Percentiles rank a stretch among this genome's conserved stretches.
Conservation (phyloP, 2,113 vertebrate genomes). For the Dicaeum eximium region DNA sequence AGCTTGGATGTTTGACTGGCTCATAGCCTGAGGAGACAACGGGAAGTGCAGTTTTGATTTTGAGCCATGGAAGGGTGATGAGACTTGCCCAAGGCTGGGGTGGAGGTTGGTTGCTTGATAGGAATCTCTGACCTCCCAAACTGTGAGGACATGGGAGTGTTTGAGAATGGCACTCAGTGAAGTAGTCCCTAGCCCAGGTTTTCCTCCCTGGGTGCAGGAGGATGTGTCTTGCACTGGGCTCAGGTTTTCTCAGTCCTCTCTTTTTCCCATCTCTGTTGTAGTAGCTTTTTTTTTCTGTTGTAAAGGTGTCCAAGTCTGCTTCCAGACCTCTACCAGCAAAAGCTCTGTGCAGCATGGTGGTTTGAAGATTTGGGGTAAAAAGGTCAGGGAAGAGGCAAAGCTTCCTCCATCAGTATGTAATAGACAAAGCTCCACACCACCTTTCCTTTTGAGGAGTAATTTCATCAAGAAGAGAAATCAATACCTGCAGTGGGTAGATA, state of each 20-base stretch:
- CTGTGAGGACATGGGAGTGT: background rate
- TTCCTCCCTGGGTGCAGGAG: background rate
- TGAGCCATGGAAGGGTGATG: background rate
- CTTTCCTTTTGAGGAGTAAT: background rate
- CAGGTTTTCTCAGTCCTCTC: background rate
- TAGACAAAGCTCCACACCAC: background rate
- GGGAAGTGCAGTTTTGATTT: background rate
- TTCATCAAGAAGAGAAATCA: background rate
- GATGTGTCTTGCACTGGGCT: background rate
- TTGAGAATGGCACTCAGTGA: rapidly evolving
- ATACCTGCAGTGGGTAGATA: background rate
- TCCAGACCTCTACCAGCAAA: background rate
- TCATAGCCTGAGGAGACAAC: background rate
- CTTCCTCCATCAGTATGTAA: rapidly evolving
- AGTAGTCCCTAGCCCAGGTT: background rate
- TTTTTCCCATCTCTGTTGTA: rapidly evolving
- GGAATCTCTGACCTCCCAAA: background rate
- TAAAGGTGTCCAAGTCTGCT: background rate
- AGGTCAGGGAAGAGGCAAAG: background rate
- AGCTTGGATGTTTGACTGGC: background rate
- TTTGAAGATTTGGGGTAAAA: background rate
- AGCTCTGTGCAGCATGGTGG: background rate
- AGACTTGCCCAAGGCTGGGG: background rate
- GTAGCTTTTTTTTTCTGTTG: background rate
- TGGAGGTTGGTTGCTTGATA: background rate